These are phyloP conservation scores for Mactromeris polynyma DNA, from an alignment of 2,888 invertebrate species.

Conservation along the genomic window DNA sequence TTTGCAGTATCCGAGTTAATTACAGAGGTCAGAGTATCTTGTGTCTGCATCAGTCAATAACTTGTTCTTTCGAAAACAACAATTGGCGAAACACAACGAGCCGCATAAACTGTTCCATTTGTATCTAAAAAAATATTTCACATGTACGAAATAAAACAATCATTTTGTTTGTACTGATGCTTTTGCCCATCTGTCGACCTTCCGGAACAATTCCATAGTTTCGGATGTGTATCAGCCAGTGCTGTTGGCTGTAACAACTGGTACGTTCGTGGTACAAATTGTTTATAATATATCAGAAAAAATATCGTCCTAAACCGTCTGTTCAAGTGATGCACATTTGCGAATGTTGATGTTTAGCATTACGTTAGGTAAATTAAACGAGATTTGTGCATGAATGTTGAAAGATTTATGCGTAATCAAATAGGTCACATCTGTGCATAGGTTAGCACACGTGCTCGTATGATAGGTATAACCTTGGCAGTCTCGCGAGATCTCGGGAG, in stretches of 20 bases:
- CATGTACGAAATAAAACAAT: too few relatives aligned
- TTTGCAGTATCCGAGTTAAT: too few relatives aligned
- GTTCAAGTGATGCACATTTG: slow-evolving; percentile 40
- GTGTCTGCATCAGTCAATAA: too few relatives aligned
- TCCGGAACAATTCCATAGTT: not conserved
- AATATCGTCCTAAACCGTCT: slow-evolving; percentile 16
- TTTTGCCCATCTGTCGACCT: not conserved
- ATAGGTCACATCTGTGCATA: slow-evolving; percentile 56
- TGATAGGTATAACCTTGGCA: slow-evolving; percentile 35
- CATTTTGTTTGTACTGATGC: not conserved
- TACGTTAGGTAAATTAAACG: slow-evolving; percentile 44
- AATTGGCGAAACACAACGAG: too few relatives aligned
- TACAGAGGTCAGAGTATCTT: too few relatives aligned
- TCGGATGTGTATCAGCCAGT: not conserved
- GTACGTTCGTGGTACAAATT: not conserved
- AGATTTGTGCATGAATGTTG: slow-evolving; percentile 43
- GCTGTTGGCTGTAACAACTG: slow-evolving; percentile 4
- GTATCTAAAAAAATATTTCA: too few relatives aligned
- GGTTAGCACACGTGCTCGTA: slow-evolving; percentile 39
- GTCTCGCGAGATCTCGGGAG: slow-evolving; percentile 11
- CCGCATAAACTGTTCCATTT: too few relatives aligned
- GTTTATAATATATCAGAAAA: slow-evolving; percentile 34
- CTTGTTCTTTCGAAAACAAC: too few relatives aligned
- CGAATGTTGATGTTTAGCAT: slow-evolving; percentile 33
- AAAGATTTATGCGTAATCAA: slow-evolving; percentile 55